Conservation (phyloP, 2,113 vertebrate genomes). For the Hemibagrus wyckioides region DNA sequence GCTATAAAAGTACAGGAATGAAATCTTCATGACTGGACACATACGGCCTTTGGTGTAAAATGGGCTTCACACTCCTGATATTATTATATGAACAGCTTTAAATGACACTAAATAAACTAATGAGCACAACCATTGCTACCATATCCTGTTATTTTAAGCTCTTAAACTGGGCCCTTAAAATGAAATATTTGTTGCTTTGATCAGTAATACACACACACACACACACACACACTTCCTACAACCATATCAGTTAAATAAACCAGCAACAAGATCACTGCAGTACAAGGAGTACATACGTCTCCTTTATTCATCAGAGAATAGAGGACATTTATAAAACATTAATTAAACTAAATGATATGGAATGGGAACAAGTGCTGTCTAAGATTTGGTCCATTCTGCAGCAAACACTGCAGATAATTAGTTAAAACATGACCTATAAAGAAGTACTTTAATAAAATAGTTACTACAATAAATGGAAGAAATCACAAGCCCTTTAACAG, state of each 20-base stretch:
- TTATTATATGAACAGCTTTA: background rate
- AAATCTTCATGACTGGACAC: background rate
- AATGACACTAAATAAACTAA: background rate
- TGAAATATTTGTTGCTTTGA: background rate
- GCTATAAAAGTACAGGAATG: background rate
- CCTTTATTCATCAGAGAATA: slow-evolving; percentile 4
- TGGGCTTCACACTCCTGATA: background rate
- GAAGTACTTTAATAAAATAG: background rate
- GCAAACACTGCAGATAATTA: background rate
- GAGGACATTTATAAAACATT: background rate
- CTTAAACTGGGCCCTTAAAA: background rate
- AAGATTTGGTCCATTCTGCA: slow-evolving; percentile 5
- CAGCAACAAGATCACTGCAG: background rate
- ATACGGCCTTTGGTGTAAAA: background rate
- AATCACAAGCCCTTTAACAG: background rate
- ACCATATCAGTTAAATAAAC: slow-evolving; percentile 1
- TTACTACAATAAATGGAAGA: background rate
- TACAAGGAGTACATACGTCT: background rate
- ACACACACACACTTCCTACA: background rate
- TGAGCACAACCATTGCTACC: background rate
- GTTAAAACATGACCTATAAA: background rate
- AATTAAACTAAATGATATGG: background rate
- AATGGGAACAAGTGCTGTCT: background rate
- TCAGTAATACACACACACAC: background rate
- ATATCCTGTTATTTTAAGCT: background rate